Percentiles rank a stretch among this genome's conserved stretches.
phyloP scores from a whole-genome alignment of 2,888 invertebrate genomes.

The Muscina levida region DNA sequence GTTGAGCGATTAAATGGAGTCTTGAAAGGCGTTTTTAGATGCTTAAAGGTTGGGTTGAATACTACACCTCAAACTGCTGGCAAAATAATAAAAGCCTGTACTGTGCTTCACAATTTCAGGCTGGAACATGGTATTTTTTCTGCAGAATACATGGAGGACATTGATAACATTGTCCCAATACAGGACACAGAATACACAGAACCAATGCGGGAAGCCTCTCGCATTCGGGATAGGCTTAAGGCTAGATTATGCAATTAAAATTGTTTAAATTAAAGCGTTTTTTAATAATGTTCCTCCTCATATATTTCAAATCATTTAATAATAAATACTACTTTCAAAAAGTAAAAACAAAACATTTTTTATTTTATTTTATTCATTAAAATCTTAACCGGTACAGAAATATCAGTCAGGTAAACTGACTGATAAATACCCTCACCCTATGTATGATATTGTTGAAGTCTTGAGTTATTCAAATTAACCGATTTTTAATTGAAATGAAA shows the following conservation, averaged over 20 bases:
- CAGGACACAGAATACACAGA: background rate
- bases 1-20: constrained; percentile 21
- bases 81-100: constrained; percentile 38
- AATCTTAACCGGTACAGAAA: too few relatives aligned
- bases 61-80: constrained; percentile 30
- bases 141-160: background rate
- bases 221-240: constrained; percentile 7
- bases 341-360: too few relatives aligned
- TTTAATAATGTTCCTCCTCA: too few relatives aligned
- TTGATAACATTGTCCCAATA: background rate
- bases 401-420: too few relatives aligned
- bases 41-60: constrained; percentile 12
- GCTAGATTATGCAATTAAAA: background rate
- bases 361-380: too few relatives aligned
- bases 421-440: too few relatives aligned
- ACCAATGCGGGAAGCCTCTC: constrained; percentile 18
- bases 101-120: constrained; percentile 39
- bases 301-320: too few relatives aligned
- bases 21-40: constrained; percentile 18
- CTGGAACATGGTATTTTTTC: background rate
- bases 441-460: too few relatives aligned
- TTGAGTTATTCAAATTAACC: too few relatives aligned
- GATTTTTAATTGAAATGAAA: too few relatives aligned
- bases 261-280: too few relatives aligned
- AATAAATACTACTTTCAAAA: too few relatives aligned